phyloP scores from a whole-genome alignment of 2,797 vertebrate genomes.

The Gouania willdenowi region DNA sequence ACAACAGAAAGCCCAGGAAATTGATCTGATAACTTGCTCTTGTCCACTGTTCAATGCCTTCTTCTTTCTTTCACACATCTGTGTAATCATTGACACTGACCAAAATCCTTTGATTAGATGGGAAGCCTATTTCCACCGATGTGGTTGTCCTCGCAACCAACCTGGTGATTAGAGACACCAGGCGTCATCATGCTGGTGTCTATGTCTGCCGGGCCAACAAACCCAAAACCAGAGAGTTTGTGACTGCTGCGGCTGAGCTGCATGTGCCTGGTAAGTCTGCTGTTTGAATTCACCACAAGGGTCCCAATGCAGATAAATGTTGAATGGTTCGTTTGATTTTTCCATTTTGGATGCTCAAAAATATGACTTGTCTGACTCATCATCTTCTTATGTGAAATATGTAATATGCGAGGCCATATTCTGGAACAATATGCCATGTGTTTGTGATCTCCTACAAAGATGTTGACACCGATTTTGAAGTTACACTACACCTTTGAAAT shows the following conservation, averaged over 20 bases:
- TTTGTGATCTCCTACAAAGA: no score
- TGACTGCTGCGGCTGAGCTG: slow-evolving; percentile 86
- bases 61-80: neutral
- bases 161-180: slow-evolving; percentile 85
- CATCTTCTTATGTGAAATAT: no score
- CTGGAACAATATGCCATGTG: no score
- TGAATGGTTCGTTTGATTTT: no score
- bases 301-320: no score
- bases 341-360: no score
- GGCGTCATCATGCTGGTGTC: slow-evolving; percentile 86
- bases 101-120: slow-evolving; percentile 76
- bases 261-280: slow-evolving; percentile 83
- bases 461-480: no score
- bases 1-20: slow-evolving; percentile 25
- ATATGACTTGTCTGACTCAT: no score
- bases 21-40: neutral
- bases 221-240: slow-evolving; percentile 89
- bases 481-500: no score
- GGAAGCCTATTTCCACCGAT: slow-evolving; percentile 89
- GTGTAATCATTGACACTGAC: slow-evolving; percentile 13
- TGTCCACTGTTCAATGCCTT: neutral
- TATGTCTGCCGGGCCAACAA: slow-evolving; percentile 96
- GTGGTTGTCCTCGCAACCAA: slow-evolving; percentile 90
- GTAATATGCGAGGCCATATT: no score
- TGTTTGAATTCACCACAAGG: no score